Evolutionary conservation across 2,113 vertebrate genomes (phyloP).

Genomic region (Cichladusa arquata): DNA sequence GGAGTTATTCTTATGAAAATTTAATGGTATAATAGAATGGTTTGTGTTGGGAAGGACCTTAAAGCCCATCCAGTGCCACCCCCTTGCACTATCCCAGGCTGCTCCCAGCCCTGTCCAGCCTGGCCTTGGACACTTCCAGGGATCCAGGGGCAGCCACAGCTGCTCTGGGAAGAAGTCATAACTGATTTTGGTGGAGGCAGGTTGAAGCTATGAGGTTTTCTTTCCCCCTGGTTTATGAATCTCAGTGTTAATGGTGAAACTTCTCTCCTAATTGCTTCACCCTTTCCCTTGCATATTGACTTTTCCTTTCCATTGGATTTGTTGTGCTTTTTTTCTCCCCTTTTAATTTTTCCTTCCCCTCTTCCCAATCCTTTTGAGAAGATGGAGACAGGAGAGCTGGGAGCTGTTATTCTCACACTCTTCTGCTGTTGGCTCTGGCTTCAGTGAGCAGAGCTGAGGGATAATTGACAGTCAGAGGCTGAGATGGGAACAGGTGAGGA

Average conservation of each 20-base stretch:
- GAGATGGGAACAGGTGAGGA: background rate
- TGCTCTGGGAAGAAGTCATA: background rate
- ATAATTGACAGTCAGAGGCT: background rate
- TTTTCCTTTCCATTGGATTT: background rate
- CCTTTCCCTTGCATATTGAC: background rate
- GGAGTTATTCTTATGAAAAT: background rate
- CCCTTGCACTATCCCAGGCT: accelerated
- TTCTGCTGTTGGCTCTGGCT: background rate
- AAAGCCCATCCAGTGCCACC: background rate
- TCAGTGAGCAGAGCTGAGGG: background rate
- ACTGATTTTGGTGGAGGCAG: background rate
- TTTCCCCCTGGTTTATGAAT: background rate
- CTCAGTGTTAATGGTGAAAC: background rate
- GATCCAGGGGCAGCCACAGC: background rate
- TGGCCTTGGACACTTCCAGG: background rate
- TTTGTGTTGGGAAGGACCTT: background rate
- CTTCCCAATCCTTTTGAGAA: background rate
- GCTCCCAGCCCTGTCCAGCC: background rate
- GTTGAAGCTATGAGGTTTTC: background rate
- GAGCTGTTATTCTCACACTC: background rate
- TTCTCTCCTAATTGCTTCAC: background rate
- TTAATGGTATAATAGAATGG: too few relatives aligned
- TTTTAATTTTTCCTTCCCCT: background rate
- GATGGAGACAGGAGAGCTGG: background rate
- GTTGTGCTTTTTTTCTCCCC: background rate